phyloP scores from a whole-genome alignment of 2,113 vertebrate species.

The Tretioscincus oriximinensis region DNA sequence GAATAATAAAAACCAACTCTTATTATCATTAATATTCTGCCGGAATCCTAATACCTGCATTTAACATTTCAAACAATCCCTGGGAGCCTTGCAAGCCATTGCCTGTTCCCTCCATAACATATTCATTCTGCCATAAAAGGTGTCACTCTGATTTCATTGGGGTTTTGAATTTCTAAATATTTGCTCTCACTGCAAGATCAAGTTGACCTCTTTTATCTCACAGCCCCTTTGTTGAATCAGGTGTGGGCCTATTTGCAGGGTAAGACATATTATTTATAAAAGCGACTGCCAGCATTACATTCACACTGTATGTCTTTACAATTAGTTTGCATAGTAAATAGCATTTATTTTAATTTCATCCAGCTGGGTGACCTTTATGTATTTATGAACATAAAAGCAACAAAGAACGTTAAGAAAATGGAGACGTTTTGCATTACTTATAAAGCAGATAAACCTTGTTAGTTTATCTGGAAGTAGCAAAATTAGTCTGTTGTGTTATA shows the following conservation, averaged over 20 bases:
- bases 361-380: conserved; percentile 26
- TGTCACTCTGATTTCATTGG: background rate
- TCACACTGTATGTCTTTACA: background rate
- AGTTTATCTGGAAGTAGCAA: background rate
- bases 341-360: conserved; percentile 3
- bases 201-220: background rate
- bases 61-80: background rate
- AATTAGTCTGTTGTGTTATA: too few relatives aligned
- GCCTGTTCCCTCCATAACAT: background rate
- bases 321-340: conserved; percentile 12
- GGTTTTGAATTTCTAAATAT: background rate
- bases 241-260: background rate
- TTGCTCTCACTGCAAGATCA: background rate
- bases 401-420: too few relatives aligned
- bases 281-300: background rate
- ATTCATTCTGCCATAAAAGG: background rate
- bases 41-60: background rate
- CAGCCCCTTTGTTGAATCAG: conserved; percentile 19
- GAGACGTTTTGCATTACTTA: background rate
- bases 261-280: background rate
- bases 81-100: background rate
- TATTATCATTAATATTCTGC: background rate
- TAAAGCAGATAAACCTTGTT: background rate
- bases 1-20: too few relatives aligned
- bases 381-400: background rate